Evolutionary conservation across 2,113 vertebrate genomes (phyloP).

Genomic region (Trochalopteron elliotii): DNA sequence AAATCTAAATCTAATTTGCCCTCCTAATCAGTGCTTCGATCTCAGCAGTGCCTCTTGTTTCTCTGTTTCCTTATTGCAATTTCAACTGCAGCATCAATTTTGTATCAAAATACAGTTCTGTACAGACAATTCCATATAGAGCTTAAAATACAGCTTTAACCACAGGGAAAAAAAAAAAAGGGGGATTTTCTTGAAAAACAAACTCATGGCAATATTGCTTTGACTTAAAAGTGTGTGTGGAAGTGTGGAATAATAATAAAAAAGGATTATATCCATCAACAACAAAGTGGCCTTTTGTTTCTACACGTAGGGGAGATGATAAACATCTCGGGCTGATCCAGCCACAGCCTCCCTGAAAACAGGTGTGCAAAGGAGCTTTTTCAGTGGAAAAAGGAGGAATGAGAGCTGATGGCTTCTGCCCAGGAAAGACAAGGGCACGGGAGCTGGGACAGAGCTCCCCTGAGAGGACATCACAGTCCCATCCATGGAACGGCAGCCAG

Average conservation of each 20-base stretch:
- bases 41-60: conserved; percentile 18
- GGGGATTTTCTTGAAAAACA: neutral
- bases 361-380: neutral
- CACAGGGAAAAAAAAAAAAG: neutral
- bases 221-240: neutral
- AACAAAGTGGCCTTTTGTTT: neutral
- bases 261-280: neutral
- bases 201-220: neutral
- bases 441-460: neutral
- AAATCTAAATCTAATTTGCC: conserved; percentile 63
- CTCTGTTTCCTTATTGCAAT: neutral
- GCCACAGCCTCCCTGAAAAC: neutral
- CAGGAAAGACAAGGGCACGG: fast-evolving
- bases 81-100: neutral
- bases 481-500: fast-evolving
- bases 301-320: neutral
- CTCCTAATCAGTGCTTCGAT: conserved; percentile 2
- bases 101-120: neutral
- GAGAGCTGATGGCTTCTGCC: neutral
- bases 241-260: fast-evolving
- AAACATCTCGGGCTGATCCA: neutral
- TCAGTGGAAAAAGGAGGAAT: neutral
- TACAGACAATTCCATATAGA: neutral
- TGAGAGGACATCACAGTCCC: neutral
- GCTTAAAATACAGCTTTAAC: neutral